Evolutionary conservation across 2,888 invertebrate genomes (phyloP).

Genomic region (Leptinotarsa peninsularis): DNA sequence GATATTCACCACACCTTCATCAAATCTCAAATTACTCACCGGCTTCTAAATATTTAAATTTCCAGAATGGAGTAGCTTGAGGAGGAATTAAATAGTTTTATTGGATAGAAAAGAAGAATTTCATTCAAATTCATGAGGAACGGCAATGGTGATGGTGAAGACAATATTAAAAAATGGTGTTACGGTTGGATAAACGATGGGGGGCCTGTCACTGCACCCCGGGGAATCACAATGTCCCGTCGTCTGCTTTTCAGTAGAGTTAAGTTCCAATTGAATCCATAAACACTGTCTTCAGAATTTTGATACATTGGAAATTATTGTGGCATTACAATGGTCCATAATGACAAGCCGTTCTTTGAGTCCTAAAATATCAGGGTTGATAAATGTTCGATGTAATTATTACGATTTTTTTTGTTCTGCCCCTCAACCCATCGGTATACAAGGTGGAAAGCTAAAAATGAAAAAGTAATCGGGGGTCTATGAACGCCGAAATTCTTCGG

Average conservation of each 20-base stretch:
- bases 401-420: not conserved
- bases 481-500: too few relatives aligned
- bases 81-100: conserved; percentile 10
- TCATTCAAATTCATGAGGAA: conserved; percentile 41
- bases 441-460: not conserved
- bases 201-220: conserved; percentile 58
- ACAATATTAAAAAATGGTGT: conserved; percentile 62
- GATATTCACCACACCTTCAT: not conserved
- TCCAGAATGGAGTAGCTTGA: conserved; percentile 3
- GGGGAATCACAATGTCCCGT: conserved; percentile 51
- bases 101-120: not conserved
- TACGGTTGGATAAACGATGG: conserved; percentile 59
- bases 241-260: conserved; percentile 48
- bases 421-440: not conserved
- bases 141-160: conserved; percentile 60
- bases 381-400: conserved; percentile 7
- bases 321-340: conserved; percentile 21
- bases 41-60: not conserved
- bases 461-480: too few relatives aligned
- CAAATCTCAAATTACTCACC: not conserved
- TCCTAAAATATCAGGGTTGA: conserved; percentile 5
- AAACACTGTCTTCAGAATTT: conserved; percentile 16
- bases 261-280: conserved; percentile 41
- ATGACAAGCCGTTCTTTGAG: conserved; percentile 19
- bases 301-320: conserved; percentile 12